Evolutionary conservation across 2,113 vertebrate species (phyloP).

Genomic region (Phrynosoma platyrhinos): DNA sequence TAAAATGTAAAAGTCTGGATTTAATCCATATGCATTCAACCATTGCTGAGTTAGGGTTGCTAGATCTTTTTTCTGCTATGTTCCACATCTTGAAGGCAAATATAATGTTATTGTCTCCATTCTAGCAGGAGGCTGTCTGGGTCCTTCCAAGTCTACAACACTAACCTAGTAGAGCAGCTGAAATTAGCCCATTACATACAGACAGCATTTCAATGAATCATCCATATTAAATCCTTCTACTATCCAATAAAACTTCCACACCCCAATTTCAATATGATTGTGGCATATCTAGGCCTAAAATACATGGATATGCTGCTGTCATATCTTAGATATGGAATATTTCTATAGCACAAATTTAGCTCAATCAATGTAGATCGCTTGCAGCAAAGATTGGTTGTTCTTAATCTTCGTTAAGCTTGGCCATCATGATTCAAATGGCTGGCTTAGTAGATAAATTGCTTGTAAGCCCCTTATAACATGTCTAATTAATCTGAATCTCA

Average conservation of each 20-base stretch:
- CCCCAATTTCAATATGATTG: not conserved
- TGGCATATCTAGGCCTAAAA: not conserved
- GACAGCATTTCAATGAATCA: not conserved
- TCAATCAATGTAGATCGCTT: conserved; percentile 52
- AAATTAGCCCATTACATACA: not conserved
- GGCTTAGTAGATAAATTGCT: conserved; percentile 57
- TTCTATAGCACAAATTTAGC: conserved; percentile 44
- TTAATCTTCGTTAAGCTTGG: conserved; percentile 64
- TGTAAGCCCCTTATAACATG: conserved; percentile 39
- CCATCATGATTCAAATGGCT: conserved; percentile 59
- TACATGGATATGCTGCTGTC: not conserved
- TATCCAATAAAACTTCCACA: not conserved
- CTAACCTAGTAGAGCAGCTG: no score
- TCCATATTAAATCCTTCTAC: not conserved
- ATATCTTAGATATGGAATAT: conserved; percentile 16
- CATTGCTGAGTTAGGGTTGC: no score
- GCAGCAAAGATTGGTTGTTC: conserved; percentile 55
- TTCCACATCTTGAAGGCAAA: no score
- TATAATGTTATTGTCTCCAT: no score
- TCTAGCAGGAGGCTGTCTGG: no score
- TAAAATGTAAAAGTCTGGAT: no score
- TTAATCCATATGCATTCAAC: no score
- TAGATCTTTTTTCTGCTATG: no score
- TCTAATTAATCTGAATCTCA: conserved; percentile 70
- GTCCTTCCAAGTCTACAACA: no score